Percentiles rank a stretch among this genome's conserved stretches.
phyloP scores from a whole-genome alignment of 2,113 vertebrate genomes.

The Amblyopsis rosae region DNA sequence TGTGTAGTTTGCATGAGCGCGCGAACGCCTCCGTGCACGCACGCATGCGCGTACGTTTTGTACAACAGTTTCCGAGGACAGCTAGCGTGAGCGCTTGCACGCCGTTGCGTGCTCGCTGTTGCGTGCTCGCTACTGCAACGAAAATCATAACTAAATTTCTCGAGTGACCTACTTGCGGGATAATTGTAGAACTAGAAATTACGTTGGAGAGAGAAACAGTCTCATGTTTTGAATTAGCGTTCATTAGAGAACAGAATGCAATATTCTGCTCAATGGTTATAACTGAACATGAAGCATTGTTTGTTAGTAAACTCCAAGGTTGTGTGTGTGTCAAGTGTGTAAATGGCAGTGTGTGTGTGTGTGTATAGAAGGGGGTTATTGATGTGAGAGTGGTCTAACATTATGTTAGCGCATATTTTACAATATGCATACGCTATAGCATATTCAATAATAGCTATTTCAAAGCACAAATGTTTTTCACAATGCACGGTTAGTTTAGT shows the following conservation, averaged over 20 bases:
- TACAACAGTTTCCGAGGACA: background rate
- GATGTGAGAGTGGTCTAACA: background rate
- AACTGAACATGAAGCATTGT: background rate
- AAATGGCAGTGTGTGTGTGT: constrained; percentile 33
- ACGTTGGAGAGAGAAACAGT: constrained; percentile 8
- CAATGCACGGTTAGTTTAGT: constrained; percentile 49
- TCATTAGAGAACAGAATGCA: constrained; percentile 2
- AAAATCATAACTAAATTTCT: constrained; percentile 34
- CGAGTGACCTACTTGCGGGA: constrained; percentile 28
- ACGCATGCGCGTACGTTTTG: constrained; percentile 1
- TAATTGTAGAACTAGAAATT: constrained; percentile 35
- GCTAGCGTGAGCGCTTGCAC: background rate
- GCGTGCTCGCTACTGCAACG: constrained; percentile 1
- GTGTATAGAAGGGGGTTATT: background rate
- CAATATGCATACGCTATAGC: background rate
- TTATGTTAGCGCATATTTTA: too few relatives aligned
- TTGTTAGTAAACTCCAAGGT: background rate
- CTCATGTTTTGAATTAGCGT: constrained; percentile 7
- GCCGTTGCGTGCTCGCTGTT: background rate
- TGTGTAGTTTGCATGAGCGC: constrained; percentile 8
- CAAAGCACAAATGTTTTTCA: constrained; percentile 15
- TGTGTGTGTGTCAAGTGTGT: constrained; percentile 45
- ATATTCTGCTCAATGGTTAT: constrained; percentile 5
- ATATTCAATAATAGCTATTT: constrained; percentile 46
- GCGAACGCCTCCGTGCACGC: constrained; percentile 29